Base-by-base conservation (phyloP, 2,797 vertebrate genomes). In the Cyprinella venusta region DNA sequence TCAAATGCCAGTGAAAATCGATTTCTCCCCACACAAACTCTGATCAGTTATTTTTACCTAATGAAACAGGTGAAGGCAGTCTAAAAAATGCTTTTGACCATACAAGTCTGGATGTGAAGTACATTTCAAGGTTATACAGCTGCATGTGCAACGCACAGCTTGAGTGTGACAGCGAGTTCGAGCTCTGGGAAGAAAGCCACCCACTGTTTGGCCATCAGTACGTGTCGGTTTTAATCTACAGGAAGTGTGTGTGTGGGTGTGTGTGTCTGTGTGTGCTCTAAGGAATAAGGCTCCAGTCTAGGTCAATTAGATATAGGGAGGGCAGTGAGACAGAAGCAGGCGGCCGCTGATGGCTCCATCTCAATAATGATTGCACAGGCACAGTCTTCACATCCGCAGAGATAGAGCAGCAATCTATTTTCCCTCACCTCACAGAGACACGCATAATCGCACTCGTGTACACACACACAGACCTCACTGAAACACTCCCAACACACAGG, bases 341-440 rank as follows among this genome's bases (percentile, higher is more conserved):
- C 83, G 76, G 74, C 38, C 30, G 54, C 91, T 93, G 91, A 94
- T 94, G 90, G 91, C 93, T 92, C 91, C 90, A 92, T 92, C 90
- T 84, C 89, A 86, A 85, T 94, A 95, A 95, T 95, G 93, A 95
- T 94, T 95, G 94, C 92, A 92, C 89, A 92, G 92, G 91, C 94
- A 95, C 93, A 94, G 89, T 90, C 90, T 88, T 89, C 89, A 89
- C 85, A 75, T 92, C 92, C 90, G 88, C 84, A 68, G 92, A 88
- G 93, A 93, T 80, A 10, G 85, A 48, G 86, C 90, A 89, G 91
- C 91, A 91, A 94, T 94, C 91, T 93, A 94, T 94, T 93, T 94
- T 90, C 89, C 86, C 86, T 87, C 90, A 88, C 87, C 90, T 87
- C 88, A 68, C 61, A 63, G 65, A 81, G 80, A 71, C 81, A 80